Base-by-base conservation (phyloP, 92 coral and sea anemone species). In the Palythoa caribaeorum region DNA sequence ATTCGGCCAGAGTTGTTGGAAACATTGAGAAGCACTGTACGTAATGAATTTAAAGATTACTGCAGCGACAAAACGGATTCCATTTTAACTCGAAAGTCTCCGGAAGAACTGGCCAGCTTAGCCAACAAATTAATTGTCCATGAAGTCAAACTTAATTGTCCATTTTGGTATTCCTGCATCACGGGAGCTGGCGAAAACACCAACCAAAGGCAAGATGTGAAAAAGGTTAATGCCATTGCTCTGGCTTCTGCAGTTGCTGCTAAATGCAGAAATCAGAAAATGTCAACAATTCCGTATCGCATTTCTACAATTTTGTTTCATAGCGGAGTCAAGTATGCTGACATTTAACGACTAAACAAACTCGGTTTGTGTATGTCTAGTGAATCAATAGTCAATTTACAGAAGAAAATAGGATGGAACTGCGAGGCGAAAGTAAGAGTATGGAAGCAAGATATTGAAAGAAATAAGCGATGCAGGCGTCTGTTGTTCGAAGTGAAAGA, bases 381-480 rank as follows among this genome's bases (percentile, higher is more conserved):
- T 12, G 63, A 85, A 3, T 35, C 73, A n/a, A 79, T 86, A 37
- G 60, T 85, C 13, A 72, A 85, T 11, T 53, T 92, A 5, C 90
- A 92, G 71, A 62, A 83, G 74, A 80, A 84, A 77, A 92, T 92
- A 79, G 92, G 92, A n/a, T 76, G 84, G 73, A 89, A 85, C 20
- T 77, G 92, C 77, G 94, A 92, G 73, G 75, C 84, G 1, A 92
- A 92, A 80, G 59, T 92, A 6, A 2, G 19, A 6, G 65, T 66
- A 52, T 89, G 94, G 94, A 92, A 92, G 78, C 74, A 44, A n/a
- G 76, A 92, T 17, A 89, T 92, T 39, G 92, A 92, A 75, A 76
- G 73, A 72, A 87, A 59, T 48, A 66, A 80, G 54, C 60, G 69
- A 15, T 2, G 69, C 19, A 62, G 63, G 28, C 78, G 50, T 73